phyloP scores from a whole-genome alignment of 2,888 invertebrate genomes.

The Mesorhabditis belari region DNA sequence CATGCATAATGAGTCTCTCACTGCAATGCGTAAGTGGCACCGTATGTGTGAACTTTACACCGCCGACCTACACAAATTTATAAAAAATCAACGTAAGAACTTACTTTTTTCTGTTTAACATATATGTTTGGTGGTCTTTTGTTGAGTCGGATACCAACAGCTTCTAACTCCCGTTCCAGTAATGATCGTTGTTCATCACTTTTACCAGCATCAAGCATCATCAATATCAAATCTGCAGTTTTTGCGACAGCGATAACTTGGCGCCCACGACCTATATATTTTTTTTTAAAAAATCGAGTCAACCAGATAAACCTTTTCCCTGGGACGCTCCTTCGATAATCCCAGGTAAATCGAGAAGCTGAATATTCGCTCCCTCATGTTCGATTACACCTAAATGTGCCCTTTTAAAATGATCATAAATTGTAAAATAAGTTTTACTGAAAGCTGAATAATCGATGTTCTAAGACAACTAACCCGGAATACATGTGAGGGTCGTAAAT shows the following conservation, averaged over 20 bases:
- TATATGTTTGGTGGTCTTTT: slow-evolving; percentile 93
- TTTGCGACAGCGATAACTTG: slow-evolving; percentile 95
- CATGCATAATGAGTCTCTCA: slow-evolving; percentile 94
- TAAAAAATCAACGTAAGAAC: slow-evolving; percentile 1
- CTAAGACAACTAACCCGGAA: slow-evolving; percentile 85
- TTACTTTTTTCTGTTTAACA: slow-evolving; percentile 70
- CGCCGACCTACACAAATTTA: slow-evolving; percentile 61
- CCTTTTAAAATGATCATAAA: too few relatives aligned
- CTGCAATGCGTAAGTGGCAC: slow-evolving; percentile 83
- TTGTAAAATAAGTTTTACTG: too few relatives aligned
- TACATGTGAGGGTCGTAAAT: slow-evolving; percentile 96
- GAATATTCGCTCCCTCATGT: slow-evolving; percentile 96
- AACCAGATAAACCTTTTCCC: slow-evolving; percentile 54
- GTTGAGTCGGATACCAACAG: slow-evolving; percentile 92
- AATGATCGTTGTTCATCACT: slow-evolving; percentile 74
- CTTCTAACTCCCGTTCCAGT: slow-evolving; percentile 87
- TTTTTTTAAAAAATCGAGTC: neutral
- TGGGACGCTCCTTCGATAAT: slow-evolving; percentile 99
- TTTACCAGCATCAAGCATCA: slow-evolving; percentile 99
- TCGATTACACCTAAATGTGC: slow-evolving; percentile 77
- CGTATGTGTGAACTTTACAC: slow-evolving; percentile 91
- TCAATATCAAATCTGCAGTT: slow-evolving; percentile 91
- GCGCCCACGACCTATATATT: slow-evolving; percentile 41
- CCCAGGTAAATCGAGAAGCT: slow-evolving; percentile 92
- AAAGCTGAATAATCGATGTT: neutral